These are phyloP conservation scores for Chitala chitala DNA, from an alignment of 2,113 vertebrate species.

Conservation along the genomic window DNA sequence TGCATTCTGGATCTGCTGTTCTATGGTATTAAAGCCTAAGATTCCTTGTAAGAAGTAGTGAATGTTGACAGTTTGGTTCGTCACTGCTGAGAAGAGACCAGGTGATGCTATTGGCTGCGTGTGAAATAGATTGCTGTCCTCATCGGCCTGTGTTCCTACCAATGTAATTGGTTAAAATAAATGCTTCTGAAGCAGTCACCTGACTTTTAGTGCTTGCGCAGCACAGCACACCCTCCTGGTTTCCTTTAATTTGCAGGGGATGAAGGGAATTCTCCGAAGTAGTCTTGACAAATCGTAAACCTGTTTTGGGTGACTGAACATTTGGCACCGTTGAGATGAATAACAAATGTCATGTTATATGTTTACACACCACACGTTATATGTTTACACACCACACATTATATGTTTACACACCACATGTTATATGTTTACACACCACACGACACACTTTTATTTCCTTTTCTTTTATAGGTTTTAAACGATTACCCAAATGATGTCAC, in stretches of 20 bases:
- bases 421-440: conserved; percentile 49
- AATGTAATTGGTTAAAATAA: too few species aligned
- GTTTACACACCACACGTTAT: conserved; percentile 54
- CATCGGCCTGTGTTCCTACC: too few species aligned
- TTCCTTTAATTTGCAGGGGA: conserved; percentile 38
- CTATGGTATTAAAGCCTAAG: background rate
- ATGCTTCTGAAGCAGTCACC: background rate
- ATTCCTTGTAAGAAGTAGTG: background rate
- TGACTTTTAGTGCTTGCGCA: conserved; percentile 33
- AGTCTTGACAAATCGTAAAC: conserved; percentile 54
- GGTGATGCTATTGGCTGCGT: too few species aligned
- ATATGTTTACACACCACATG: conserved; percentile 57
- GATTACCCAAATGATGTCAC: conserved; percentile 41
- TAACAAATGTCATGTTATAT: conserved; percentile 72
- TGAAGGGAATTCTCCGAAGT: conserved; percentile 47
- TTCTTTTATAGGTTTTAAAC: too few species aligned
- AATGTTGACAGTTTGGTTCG: too few species aligned
- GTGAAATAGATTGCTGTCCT: too few species aligned
- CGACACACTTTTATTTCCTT: conserved; percentile 18
- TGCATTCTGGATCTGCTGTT: background rate
- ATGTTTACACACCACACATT: conserved; percentile 51
- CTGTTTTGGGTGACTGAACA: conserved; percentile 54
- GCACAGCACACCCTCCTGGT: conserved; percentile 41
- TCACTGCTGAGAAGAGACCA: too few species aligned
- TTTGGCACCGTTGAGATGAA: conserved; percentile 62